Conservation (phyloP, 2,113 vertebrate genomes). For the Rhodinocichla rosea region DNA sequence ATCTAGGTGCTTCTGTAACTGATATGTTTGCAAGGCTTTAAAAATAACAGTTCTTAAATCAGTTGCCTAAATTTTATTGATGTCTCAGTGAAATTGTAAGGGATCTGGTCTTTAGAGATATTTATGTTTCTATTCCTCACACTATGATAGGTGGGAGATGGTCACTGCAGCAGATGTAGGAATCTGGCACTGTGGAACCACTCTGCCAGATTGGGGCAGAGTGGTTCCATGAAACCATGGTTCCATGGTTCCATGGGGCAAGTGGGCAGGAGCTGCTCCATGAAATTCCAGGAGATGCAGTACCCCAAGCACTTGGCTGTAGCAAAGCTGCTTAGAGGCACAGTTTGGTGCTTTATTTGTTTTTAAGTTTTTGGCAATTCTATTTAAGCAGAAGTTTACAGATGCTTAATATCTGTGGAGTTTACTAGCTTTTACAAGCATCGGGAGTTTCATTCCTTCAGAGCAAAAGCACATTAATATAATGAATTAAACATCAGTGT, state of each 20-base stretch:
- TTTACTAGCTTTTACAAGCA: not conserved
- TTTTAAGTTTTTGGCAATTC: not conserved
- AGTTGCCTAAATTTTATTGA: not conserved
- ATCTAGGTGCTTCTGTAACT: not conserved
- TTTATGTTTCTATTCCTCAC: not conserved
- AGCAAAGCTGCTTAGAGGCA: not conserved
- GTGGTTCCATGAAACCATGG: too few species aligned
- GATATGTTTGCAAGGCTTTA: rapidly evolving
- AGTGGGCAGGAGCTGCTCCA: not conserved
- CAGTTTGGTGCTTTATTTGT: not conserved
- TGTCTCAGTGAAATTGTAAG: not conserved
- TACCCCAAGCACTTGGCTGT: not conserved
- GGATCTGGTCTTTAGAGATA: not conserved
- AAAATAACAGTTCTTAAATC: not conserved
- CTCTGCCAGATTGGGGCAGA: too few species aligned
- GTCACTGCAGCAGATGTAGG: not conserved
- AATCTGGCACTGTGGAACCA: not conserved
- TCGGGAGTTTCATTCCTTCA: not conserved
- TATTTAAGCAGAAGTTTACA: not conserved
- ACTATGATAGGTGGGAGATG: not conserved
- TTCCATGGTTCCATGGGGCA: too few species aligned
- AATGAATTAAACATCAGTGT: not conserved
- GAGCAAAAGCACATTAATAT: not conserved
- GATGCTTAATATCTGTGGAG: not conserved
- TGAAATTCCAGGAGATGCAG: not conserved